A percentile compares a stretch with the other conserved stretches of the same genome.
Conservation (phyloP, 2,797 vertebrate species). For the Echeneis naucrates region DNA sequence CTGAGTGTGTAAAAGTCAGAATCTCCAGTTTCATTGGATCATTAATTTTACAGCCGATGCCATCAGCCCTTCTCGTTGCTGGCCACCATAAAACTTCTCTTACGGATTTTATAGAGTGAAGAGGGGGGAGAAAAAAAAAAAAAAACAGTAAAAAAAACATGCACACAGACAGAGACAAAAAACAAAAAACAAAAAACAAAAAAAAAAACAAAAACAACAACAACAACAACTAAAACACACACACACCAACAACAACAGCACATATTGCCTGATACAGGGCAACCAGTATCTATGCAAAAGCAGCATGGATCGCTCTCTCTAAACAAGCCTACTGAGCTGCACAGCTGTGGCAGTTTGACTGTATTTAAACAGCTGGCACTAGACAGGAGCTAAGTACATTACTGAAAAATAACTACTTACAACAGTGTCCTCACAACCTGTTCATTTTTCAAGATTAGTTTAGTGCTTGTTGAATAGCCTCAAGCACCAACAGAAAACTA, state of each 20-base stretch:
- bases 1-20: constrained; percentile 50
- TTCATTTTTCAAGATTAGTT: constrained; percentile 31
- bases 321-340: constrained; percentile 44
- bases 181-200: neutral
- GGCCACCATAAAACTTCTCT: constrained; percentile 45
- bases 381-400: constrained; percentile 37
- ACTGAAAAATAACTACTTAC: constrained; percentile 10
- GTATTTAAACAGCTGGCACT: constrained; percentile 67
- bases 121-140: too few species aligned
- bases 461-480: neutral
- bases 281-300: constrained; percentile 42
- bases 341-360: constrained; percentile 67
- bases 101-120: constrained; percentile 58
- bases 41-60: constrained; percentile 59
- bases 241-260: constrained; percentile 49
- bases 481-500: neutral
- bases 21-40: constrained; percentile 51
- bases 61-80: constrained; percentile 40
- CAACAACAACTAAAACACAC: constrained; percentile 21
- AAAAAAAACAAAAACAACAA: constrained; percentile 36
- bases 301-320: constrained; percentile 62
- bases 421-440: constrained; percentile 4
- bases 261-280: constrained; percentile 40
- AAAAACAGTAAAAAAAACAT: too few species aligned
- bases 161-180: constrained; percentile 2